A percentile compares a stretch with the other conserved stretches of the same genome.
Conservation (phyloP, 2,888 invertebrate species). For the Heliothis peltigera region DNA sequence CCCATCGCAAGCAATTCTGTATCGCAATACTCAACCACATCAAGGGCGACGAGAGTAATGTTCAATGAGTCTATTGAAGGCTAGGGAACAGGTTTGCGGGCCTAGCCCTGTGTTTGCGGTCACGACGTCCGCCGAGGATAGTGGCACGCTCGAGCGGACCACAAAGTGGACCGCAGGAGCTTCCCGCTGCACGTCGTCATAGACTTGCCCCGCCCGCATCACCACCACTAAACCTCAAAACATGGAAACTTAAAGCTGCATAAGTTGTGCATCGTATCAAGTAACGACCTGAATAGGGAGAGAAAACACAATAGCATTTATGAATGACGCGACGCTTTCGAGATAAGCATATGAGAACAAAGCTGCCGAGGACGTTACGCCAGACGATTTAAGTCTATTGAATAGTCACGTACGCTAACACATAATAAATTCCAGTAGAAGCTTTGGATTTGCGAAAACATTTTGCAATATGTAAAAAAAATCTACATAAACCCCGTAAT, state of each 20-base stretch:
- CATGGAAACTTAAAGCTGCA: slow-evolving; percentile 66
- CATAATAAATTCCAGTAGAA: slow-evolving; percentile 62
- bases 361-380: slow-evolving; percentile 65
- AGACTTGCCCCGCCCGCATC: slow-evolving; percentile 56
- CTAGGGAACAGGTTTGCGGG: slow-evolving; percentile 81
- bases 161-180: slow-evolving; percentile 80
- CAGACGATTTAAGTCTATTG: slow-evolving; percentile 70
- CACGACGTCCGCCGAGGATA: slow-evolving; percentile 74
- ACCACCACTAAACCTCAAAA: slow-evolving; percentile 72
- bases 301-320: slow-evolving; percentile 74
- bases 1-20: slow-evolving; percentile 46
- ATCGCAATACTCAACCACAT: slow-evolving; percentile 51
- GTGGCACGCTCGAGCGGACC: slow-evolving; percentile 78
- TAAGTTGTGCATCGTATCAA: slow-evolving; percentile 68
- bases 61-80: slow-evolving; percentile 63
- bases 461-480: slow-evolving; percentile 52
- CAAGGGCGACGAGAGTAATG: slow-evolving; percentile 56
- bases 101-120: slow-evolving; percentile 82
- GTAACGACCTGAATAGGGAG: slow-evolving; percentile 75
- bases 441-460: slow-evolving; percentile 65
- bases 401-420: slow-evolving; percentile 79
- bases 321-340: slow-evolving; percentile 76
- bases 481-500: slow-evolving; percentile 37
- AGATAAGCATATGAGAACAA: slow-evolving; percentile 73
- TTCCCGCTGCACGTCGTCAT: slow-evolving; percentile 53